Evolutionary conservation across 2,888 invertebrate genomes (phyloP), one percentile per base, ranked within the genome.

Genomic region (Pandemis heparana): DNA sequence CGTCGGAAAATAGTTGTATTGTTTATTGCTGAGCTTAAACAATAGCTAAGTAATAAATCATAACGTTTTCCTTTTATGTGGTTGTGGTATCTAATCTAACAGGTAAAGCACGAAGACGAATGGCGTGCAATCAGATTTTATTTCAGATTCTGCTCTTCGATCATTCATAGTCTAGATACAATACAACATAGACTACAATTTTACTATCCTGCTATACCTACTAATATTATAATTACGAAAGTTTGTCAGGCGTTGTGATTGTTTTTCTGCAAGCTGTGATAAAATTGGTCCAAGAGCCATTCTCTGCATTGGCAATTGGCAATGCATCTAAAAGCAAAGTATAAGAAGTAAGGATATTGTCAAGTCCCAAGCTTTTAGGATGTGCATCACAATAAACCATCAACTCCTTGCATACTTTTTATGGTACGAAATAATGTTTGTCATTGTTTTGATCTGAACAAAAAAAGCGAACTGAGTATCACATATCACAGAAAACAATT

Each of bases 1-100:
- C n/a, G n/a, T 39, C 39, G 61, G 61, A 39, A 43, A 61, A 61
- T 39, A 60, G 39, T 61, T 61, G 39, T n/a, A 16, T 41, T 61
- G 61, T 61, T 61, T 61, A n/a, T 41, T n/a, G 12, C n/a, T 48
- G 48, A 48, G n/a, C 48, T 48, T 48, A 48, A n/a, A n/a, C 14
- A 48, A 48, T 48, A 48, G 48, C 4, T 43, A 12, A 12, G 43
- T 38, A 38, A 60, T 38, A 60, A 38, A 60, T 60, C 60, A 38
- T 60, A 60, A 8, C 18, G 39, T 39, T 70, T 43, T 23, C 41
- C 48, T 39, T 53, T 8, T 41, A 41, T 23, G n/a, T 48, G 6
- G 48, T 16, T n/a, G n/a, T 16, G 48, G 48, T n/a, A 48, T 12
- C 12, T 43, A 43, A 43, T 43, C 43, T 2, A 43, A 43, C 4